These are phyloP conservation scores for Habrosyne pyritoides DNA, from an alignment of 2,888 invertebrate genomes.

Conservation along the genomic window DNA sequence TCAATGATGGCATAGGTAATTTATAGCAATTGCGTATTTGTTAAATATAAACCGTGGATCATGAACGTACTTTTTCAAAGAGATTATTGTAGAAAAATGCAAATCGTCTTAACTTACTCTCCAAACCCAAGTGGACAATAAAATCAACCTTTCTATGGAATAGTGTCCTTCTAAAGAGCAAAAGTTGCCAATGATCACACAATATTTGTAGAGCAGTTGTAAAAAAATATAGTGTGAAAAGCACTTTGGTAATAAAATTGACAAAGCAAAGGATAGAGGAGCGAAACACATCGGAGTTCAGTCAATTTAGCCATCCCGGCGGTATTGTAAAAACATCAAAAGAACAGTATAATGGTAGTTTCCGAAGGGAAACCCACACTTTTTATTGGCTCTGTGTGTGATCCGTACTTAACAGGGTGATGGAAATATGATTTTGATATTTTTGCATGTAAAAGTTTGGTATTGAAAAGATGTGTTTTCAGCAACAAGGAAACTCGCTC, in stretches of 20 bases:
- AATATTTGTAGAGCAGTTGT: not conserved
- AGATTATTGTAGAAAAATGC: too few species aligned
- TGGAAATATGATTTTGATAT: conserved; percentile 16
- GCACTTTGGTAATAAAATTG: conserved; percentile 19
- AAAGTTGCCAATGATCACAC: not conserved
- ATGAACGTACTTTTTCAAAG: too few species aligned
- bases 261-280: conserved; percentile 18
- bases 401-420: conserved; percentile 46
- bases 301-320: conserved; percentile 46
- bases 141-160: not conserved
- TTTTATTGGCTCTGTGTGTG: conserved; percentile 65
- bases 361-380: conserved; percentile 55
- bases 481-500: too few species aligned
- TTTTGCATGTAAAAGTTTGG: conserved; percentile 13
- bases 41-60: not conserved
- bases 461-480: too few species aligned
- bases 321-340: conserved; percentile 68
- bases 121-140: too few species aligned
- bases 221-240: conserved; percentile 4
- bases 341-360: conserved; percentile 52
- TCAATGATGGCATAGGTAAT: conserved; percentile 64
- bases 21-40: conserved; percentile 57
- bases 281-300: conserved; percentile 34
- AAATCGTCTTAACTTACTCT: too few species aligned
- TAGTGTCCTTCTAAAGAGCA: not conserved